Evolutionary conservation across 1,140 invertebrate species (phyloP).

Genomic region (Sinella curviseta): DNA sequence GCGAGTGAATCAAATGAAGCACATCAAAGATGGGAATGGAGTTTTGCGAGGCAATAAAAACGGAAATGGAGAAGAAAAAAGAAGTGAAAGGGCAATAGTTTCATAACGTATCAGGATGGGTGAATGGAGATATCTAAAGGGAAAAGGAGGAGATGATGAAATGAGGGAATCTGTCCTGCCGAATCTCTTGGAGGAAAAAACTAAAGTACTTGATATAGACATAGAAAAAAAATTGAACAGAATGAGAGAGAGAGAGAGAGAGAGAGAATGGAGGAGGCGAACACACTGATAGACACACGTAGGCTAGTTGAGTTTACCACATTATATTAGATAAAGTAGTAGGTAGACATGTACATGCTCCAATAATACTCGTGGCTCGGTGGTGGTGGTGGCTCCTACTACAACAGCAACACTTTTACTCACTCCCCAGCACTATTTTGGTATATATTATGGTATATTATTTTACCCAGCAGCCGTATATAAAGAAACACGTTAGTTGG

Average conservation of each 20-base stretch:
- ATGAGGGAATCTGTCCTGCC: constrained; percentile 14
- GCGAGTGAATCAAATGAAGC: constrained; percentile 25
- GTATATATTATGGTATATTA: no score
- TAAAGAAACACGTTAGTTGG: no score
- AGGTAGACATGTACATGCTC: no score
- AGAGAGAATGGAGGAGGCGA: no score
- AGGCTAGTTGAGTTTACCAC: constrained; percentile 9
- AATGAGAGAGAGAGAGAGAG: constrained; percentile 1
- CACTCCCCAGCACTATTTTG: no score
- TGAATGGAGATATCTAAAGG: constrained; percentile 16
- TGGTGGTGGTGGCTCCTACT: no score
- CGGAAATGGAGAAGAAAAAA: constrained; percentile 23
- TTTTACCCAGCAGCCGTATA: no score
- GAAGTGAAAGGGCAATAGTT: constrained; percentile 20
- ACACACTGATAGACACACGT: no score
- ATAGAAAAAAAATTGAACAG: background rate
- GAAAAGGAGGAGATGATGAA: constrained; percentile 24
- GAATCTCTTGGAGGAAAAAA: constrained; percentile 9
- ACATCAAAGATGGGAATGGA: constrained; percentile 17
- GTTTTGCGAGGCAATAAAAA: constrained; percentile 24
- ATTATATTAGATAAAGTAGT: background rate
- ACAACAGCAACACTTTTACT: no score
- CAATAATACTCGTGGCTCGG: background rate
- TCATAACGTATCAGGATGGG: background rate
- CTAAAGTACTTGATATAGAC: constrained; percentile 12